Conservation (phyloP, 2,888 invertebrate species). For the Cordilura impudica region DNA sequence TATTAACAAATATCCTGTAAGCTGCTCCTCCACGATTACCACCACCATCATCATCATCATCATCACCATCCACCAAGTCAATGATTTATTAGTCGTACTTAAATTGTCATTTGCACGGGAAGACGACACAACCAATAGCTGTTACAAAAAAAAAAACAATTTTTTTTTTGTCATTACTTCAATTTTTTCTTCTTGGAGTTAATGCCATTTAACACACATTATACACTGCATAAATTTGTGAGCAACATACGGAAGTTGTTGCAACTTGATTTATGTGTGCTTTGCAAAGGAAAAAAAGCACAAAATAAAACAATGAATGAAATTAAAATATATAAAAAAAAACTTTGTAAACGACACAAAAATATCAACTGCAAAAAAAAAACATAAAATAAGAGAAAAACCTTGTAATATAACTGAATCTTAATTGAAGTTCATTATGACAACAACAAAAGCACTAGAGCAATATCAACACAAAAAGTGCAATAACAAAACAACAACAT, state of each 20-base stretch:
- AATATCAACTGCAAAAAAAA: neutral
- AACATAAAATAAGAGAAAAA: conserved; percentile 36
- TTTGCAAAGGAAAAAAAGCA: conserved; percentile 8
- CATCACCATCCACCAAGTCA: no score
- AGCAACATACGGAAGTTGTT: conserved; percentile 59
- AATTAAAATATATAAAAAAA: conserved; percentile 35
- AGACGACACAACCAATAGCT: conserved; percentile 1
- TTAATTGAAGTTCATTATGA: conserved; percentile 61
- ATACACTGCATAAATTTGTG: conserved; percentile 24
- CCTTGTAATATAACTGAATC: conserved; percentile 46
- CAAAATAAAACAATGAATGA: conserved; percentile 37
- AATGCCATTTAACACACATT: conserved; percentile 51
- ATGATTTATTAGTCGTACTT: conserved; percentile 51
- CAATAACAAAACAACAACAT: conserved; percentile 26
- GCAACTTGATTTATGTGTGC: conserved; percentile 57
- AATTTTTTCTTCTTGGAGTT: neutral
- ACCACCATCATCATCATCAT: no score
- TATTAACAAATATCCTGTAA: no score
- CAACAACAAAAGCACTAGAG: conserved; percentile 28
- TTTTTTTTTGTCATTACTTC: neutral
- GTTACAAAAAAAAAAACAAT: conserved; percentile 8
- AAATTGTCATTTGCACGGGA: conserved; percentile 22
- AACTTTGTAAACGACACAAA: conserved; percentile 11
- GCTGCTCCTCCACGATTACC: no score
- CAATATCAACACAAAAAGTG: conserved; percentile 22